These are phyloP conservation scores for Mormyrops boulengeri DNA, from an alignment of 2,797 vertebrate genomes.

Conservation along the genomic window DNA sequence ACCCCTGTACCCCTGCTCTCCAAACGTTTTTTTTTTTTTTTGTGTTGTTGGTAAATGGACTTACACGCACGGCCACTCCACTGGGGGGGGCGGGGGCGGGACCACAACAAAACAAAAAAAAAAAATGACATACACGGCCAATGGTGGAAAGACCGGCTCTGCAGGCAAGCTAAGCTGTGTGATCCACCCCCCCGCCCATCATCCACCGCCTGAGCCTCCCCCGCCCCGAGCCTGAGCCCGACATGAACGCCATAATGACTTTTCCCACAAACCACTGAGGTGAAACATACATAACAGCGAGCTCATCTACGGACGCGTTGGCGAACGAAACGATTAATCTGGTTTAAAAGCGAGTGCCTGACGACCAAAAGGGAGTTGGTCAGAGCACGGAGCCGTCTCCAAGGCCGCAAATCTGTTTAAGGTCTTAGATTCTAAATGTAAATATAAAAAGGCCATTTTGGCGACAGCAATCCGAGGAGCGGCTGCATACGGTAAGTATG, in stretches of 20 bases:
- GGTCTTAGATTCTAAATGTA: neutral
- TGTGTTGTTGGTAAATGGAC: neutral
- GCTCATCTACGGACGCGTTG: neutral
- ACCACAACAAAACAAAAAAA: neutral
- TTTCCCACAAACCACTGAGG: neutral
- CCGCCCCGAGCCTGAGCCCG: neutral
- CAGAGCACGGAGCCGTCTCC: neutral
- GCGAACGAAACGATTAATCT: neutral
- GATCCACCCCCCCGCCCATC: neutral
- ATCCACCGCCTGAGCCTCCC: neutral
- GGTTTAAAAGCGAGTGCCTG: neutral
- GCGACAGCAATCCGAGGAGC: neutral
- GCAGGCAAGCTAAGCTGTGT: neutral
- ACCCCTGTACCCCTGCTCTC: neutral
- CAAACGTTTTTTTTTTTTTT: neutral
- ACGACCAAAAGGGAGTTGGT: neutral
- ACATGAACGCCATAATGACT: neutral
- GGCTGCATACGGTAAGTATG: neutral
- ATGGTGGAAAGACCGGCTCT: neutral
- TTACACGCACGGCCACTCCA: neutral
- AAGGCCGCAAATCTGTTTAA: neutral
- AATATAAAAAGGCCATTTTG: neutral
- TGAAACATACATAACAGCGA: neutral
- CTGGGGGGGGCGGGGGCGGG: neutral
- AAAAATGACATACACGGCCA: neutral